Evolutionary conservation across 1,140 invertebrate species (phyloP).

Genomic region (Samia ricini): DNA sequence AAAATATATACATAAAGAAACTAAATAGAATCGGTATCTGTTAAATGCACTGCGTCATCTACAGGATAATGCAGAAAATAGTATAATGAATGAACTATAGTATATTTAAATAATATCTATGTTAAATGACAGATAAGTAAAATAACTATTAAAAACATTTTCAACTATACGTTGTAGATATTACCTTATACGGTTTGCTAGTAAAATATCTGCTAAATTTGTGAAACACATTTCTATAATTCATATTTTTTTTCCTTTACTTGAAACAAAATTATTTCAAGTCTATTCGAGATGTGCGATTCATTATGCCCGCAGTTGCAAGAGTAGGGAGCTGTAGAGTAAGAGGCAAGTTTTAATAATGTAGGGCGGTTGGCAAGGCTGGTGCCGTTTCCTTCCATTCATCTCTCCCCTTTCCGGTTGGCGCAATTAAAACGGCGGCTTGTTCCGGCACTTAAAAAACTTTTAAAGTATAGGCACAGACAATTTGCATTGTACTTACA

Average conservation of each 20-base stretch:
- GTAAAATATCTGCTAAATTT: neutral
- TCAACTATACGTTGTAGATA: too few species aligned
- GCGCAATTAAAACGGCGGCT: constrained; percentile 71
- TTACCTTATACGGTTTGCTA: too few species aligned
- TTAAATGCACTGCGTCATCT: too few species aligned
- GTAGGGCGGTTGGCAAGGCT: constrained; percentile 64
- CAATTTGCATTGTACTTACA: constrained; percentile 50
- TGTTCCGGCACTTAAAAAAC: constrained; percentile 73
- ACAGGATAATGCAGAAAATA: too few species aligned
- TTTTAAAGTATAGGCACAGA: constrained; percentile 68
- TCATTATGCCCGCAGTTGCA: constrained; percentile 48
- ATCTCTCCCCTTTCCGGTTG: constrained; percentile 71
- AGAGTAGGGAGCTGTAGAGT: constrained; percentile 44
- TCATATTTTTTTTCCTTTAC: constrained; percentile 2
- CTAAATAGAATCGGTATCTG: too few species aligned
- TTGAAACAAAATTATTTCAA: constrained; percentile 35
- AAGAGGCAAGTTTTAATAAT: constrained; percentile 73
- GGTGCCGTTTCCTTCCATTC: constrained; percentile 67
- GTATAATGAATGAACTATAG: too few species aligned
- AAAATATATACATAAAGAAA: too few species aligned
- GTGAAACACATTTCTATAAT: neutral
- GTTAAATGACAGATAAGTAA: too few species aligned
- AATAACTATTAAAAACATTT: too few species aligned
- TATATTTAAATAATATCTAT: too few species aligned
- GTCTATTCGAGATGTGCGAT: constrained; percentile 41